These are phyloP conservation scores for Nesogale talazaci DNA, from an alignment of 2,113 vertebrate genomes.

Conservation along the genomic window DNA sequence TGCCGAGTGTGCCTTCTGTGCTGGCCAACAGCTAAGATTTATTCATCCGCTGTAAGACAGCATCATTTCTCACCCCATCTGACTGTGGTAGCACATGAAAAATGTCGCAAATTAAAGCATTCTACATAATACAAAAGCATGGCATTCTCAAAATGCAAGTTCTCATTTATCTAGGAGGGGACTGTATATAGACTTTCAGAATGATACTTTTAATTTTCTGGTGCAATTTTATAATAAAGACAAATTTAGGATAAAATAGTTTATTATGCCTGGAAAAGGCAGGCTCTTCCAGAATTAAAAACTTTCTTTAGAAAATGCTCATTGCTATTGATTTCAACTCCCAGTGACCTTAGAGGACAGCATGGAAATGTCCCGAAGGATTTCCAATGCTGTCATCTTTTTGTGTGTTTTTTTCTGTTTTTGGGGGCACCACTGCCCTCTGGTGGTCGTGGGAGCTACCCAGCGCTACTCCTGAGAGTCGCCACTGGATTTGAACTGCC, in stretches of 20 bases:
- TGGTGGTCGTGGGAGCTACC: no score
- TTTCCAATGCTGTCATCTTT: not conserved
- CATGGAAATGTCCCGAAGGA: not conserved
- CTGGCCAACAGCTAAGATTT: not conserved
- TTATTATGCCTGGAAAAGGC: not conserved
- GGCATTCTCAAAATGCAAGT: conserved; percentile 37
- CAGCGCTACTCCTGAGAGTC: no score
- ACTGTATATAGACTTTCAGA: not conserved
- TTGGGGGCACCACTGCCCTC: no score
- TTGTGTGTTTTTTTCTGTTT: no score
- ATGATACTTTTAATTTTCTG: conserved; percentile 22
- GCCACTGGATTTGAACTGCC: no score
- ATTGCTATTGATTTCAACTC: not conserved
- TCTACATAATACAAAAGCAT: conserved; percentile 49
- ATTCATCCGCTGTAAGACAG: conserved; percentile 33
- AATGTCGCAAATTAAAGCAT: conserved; percentile 60
- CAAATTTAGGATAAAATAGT: conserved; percentile 46
- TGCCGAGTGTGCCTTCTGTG: not conserved
- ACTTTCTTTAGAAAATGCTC: conserved; percentile 17
- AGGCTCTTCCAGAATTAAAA: not conserved
- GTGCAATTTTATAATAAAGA: not conserved
- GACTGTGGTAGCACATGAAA: conserved; percentile 42
- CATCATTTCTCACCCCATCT: conserved; percentile 12
- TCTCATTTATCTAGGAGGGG: not conserved
- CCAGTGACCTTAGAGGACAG: not conserved